These are phyloP conservation scores for Melinopterus prodromus DNA, from an alignment of 2,888 invertebrate genomes.

Conservation along the genomic window DNA sequence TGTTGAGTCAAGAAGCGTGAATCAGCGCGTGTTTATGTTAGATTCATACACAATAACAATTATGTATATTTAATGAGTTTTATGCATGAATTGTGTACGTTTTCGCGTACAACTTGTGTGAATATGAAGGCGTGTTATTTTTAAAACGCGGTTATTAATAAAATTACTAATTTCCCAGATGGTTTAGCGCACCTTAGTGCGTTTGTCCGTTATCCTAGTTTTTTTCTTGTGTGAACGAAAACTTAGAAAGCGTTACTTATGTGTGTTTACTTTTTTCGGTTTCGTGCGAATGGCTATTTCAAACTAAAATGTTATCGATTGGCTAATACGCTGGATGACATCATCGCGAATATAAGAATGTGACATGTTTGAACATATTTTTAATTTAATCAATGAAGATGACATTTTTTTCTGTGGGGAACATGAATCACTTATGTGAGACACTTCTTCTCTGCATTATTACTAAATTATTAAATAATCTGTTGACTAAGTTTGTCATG, in stretches of 20 bases:
- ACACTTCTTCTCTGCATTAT: background rate
- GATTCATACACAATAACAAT: background rate
- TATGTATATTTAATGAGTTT: slow-evolving; percentile 13
- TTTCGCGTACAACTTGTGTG: slow-evolving; percentile 14
- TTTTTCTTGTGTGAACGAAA: background rate
- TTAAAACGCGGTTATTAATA: slow-evolving; percentile 19
- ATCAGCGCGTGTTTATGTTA: slow-evolving; percentile 5
- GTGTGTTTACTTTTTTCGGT: slow-evolving; percentile 13
- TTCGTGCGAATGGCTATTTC: background rate
- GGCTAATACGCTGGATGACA: slow-evolving; percentile 16
- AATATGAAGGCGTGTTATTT: slow-evolving; percentile 21
- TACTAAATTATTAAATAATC: background rate
- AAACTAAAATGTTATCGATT: slow-evolving; percentile 8
- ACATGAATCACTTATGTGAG: background rate
- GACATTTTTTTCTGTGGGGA: slow-evolving; percentile 13
- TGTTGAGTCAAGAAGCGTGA: background rate
- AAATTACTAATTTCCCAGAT: slow-evolving; percentile 22
- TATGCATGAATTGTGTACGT: background rate
- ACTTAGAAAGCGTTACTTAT: slow-evolving; percentile 10
- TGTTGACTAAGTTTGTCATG: too few relatives aligned
- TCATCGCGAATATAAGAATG: slow-evolving; percentile 15
- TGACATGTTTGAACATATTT: slow-evolving; percentile 11
- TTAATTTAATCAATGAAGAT: slow-evolving; percentile 5
- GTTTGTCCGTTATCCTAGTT: background rate
- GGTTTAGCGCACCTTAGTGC: background rate